These are phyloP conservation scores for Ascaphus truei DNA, from an alignment of 2,113 vertebrate genomes.

Conservation along the genomic window DNA sequence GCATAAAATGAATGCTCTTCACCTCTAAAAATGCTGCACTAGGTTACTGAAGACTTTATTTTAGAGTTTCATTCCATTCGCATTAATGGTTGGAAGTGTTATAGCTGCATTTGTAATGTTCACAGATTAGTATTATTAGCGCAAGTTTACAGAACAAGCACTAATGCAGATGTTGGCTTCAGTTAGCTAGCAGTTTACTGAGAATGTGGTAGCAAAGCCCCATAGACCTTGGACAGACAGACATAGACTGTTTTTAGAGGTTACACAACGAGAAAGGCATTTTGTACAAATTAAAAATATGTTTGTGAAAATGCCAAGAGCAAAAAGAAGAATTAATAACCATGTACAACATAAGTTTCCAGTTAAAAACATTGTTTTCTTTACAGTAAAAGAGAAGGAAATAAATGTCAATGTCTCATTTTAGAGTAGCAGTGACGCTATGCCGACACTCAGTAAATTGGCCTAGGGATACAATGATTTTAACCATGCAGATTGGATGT, in stretches of 20 bases:
- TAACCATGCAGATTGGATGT: not conserved
- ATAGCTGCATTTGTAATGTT: not conserved
- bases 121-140: not conserved
- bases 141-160: not conserved
- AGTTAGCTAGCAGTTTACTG: not conserved
- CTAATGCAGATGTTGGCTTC: not conserved
- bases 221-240: not conserved
- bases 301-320: not conserved
- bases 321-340: slow-evolving; percentile 10
- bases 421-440: not conserved
- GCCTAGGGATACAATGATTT: not conserved
- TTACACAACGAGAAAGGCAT: slow-evolving; percentile 13
- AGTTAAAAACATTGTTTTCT: slow-evolving; percentile 18
- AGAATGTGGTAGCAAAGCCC: not conserved
- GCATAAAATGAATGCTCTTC: too few relatives aligned
- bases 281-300: slow-evolving; percentile 22
- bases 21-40: too few relatives aligned
- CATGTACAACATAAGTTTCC: slow-evolving; percentile 16
- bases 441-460: not conserved
- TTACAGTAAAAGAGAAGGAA: slow-evolving; percentile 18
- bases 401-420: slow-evolving; percentile 14
- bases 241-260: not conserved
- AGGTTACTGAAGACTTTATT: too few relatives aligned
- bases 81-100: not conserved
- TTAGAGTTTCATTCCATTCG: too few relatives aligned